Base-by-base conservation (phyloP, 2,113 vertebrate species). In the Columbina picui region DNA sequence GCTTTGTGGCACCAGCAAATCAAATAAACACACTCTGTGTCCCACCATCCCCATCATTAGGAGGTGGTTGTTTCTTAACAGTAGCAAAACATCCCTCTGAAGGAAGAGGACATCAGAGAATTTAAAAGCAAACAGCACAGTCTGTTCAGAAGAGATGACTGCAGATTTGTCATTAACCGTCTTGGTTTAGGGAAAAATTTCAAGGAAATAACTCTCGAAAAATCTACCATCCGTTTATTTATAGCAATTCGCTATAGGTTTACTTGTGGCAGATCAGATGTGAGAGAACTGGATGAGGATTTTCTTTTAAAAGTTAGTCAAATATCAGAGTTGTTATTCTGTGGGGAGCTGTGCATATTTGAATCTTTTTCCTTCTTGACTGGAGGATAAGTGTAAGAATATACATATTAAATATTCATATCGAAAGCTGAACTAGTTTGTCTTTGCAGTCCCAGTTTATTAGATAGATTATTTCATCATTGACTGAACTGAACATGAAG, bases 101-200 rank as follows among this genome's bases (percentile, higher is more conserved):
- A 60, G 80, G 84, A 84, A 78, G 39, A 47, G 61, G 84, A 70
- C 74, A 84, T 82, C 39, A 64, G 59, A 93, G 41, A 67, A 78
- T 56, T 86, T 89, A 64, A 71, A 93, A 89, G 50, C 86, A 93
- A 89, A 55, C 32, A 30, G 64, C 94, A 81, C 83, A 70, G 74
- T 83, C 52, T 85, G 53, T 47, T 86, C 32, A 60, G 74, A 84
- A 43, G 49, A 39, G 39, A 38, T 88, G 11, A 4, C 81, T 91
- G 81, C 49, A 76, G 94, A 32, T 75, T 85, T 55, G 29, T 88
- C 91, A 73, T 86, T 87, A 94, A 26, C 69, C 9, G 8, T 70
- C 65, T 78, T 95, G 95, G 60, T 91, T 94, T 93, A 85, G 78
- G 93, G 92, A 94, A 96, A 65, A 1, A 4, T 89, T 93, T 88